A percentile compares a stretch with the other conserved stretches of the same genome.
These are phyloP conservation scores for Luperina testacea DNA, from an alignment of 2,888 invertebrate species.

Conservation along the genomic window DNA sequence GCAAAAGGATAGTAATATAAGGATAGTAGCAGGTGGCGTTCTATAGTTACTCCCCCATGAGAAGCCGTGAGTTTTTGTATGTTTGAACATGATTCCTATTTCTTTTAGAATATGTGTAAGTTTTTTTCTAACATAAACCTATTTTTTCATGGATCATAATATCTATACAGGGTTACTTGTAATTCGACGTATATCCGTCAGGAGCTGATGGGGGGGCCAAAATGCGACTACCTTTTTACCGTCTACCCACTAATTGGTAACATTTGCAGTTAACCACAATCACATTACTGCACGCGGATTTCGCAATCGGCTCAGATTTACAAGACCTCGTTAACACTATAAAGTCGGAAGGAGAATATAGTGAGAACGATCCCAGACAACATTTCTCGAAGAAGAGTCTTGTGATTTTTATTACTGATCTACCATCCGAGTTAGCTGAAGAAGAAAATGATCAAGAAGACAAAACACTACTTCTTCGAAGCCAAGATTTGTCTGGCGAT, in stretches of 20 bases:
- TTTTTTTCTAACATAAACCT: background rate
- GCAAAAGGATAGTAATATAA: background rate
- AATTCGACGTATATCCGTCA: too few relatives aligned
- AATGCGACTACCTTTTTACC: too few relatives aligned
- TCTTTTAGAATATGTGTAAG: conserved; percentile 22
- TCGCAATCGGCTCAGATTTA: background rate
- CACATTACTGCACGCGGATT: conserved; percentile 12
- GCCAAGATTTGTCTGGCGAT: background rate
- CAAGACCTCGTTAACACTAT: background rate
- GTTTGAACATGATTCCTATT: background rate
- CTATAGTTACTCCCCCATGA: background rate
- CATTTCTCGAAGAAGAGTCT: background rate
- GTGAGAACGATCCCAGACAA: background rate
- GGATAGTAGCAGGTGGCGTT: background rate
- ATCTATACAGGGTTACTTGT: too few relatives aligned
- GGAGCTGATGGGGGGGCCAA: too few relatives aligned
- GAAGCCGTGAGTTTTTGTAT: background rate
- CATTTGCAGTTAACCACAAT: conserved; percentile 19
- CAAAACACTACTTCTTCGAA: background rate
- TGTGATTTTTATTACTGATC: conserved; percentile 11
- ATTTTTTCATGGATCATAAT: too few relatives aligned
- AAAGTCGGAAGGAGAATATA: background rate
- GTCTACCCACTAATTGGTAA: background rate
- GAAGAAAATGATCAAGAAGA: background rate
- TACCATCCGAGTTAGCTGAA: background rate